These are phyloP conservation scores for Notothenia rossii DNA, from an alignment of 2,113 vertebrate genomes.

Conservation along the genomic window DNA sequence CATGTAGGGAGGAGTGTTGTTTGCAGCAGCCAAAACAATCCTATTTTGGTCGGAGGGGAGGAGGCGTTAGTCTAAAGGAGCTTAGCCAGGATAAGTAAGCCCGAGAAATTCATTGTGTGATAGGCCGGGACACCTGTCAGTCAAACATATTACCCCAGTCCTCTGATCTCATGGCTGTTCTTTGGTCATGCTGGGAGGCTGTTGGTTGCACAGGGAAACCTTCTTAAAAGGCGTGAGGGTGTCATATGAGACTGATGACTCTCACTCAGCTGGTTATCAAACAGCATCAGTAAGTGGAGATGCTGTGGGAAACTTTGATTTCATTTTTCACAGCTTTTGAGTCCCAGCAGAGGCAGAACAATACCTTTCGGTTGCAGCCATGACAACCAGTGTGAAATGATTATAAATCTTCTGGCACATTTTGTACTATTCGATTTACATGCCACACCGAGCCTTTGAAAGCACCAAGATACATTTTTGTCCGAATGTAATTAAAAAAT, in stretches of 20 bases:
- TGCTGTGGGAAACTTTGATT: neutral
- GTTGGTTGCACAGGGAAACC: neutral
- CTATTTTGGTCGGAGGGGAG: slow-evolving; percentile 1
- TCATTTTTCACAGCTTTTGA: neutral
- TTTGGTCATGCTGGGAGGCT: neutral
- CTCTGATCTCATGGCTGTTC: slow-evolving; percentile 11
- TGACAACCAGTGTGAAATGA: neutral
- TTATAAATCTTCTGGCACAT: neutral
- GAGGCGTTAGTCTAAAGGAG: slow-evolving; percentile 5
- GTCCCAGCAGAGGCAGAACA: neutral
- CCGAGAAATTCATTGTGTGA: slow-evolving; percentile 15
- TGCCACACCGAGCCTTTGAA: neutral
- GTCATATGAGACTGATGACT: neutral
- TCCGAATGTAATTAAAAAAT: neutral
- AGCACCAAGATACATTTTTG: neutral
- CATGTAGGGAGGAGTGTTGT: neutral
- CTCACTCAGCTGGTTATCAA: neutral
- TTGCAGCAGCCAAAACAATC: slow-evolving; percentile 15
- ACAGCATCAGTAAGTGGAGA: neutral
- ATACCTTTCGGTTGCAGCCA: neutral
- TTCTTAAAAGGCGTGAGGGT: neutral
- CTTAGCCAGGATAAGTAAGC: slow-evolving; percentile 30
- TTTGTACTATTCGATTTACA: neutral
- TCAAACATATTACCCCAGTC: slow-evolving; percentile 6
- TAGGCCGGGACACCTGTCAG: slow-evolving; percentile 26